Evolutionary conservation across 2,113 vertebrate genomes (phyloP), one percentile per base, ranked within the genome.

Genomic region (Malaclemys terrapin): DNA sequence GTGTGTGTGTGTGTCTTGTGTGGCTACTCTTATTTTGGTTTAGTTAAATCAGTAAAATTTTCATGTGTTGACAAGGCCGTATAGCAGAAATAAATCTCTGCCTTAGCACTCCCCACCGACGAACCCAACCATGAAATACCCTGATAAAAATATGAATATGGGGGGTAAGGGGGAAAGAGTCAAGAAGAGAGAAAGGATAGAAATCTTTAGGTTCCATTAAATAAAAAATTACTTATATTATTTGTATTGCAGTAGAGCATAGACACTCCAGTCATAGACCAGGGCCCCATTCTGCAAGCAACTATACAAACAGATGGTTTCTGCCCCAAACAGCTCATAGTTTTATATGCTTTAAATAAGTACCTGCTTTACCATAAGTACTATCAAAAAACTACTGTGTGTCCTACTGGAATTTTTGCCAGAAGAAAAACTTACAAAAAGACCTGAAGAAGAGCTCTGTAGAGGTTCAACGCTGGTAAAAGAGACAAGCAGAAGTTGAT

Each of bases 401-500:
- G 6, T 59, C 80, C 69, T 72, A 54, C 59, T 47, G 22, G 35
- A 78, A 31, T 57, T 76, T 56, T 95, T 89, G 35, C 10, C 57
- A 91, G 0, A 0, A n/a, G 11, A 75, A 97, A 95, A 78, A 87
- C 72, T 85, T 96, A 80, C 80, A 95, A 52, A 93, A 95, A 69
- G 79, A 85, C 65, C 91, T 31, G 57, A 59, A 59, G 27, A 59
- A 59, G 57, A 59, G 57, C 57, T 59, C 57, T 29, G 11, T 31
- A 5, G 57, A 53, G 52, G 6, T 53, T 53, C 19, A 53, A 53
- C 19, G 7, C 20, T 20, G 52, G 52, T 53, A 20, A 53, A 53
- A 53, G 52, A 53, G 52, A 53, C 52, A 53, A 53, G 31, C 27
- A 13, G 57, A 59, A 29, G 57, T 14, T 59, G 57, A 6, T 59